Conservation (phyloP, 2,888 invertebrate species). For the Athripsodes cinereus region DNA sequence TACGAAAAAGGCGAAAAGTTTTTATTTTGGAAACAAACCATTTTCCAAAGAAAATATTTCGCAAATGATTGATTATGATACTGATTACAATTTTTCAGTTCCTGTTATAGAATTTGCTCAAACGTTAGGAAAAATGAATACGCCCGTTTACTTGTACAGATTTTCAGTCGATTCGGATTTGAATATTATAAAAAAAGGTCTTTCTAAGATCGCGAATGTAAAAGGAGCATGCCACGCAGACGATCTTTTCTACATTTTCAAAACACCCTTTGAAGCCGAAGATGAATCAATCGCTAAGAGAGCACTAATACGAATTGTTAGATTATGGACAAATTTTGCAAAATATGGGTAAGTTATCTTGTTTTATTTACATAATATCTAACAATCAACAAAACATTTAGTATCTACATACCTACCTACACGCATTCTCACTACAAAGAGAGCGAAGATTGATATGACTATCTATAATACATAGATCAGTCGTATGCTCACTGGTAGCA, state of each 20-base stretch:
- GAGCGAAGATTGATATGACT: too few relatives aligned
- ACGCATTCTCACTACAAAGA: too few relatives aligned
- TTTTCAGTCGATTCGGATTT: constrained; percentile 20
- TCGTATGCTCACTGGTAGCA: too few relatives aligned
- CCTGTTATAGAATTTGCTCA: constrained; percentile 15
- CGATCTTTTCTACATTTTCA: constrained; percentile 25
- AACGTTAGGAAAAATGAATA: neutral
- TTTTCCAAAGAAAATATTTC: constrained; percentile 31
- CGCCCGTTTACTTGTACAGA: constrained; percentile 20
- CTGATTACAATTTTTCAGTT: constrained; percentile 16
- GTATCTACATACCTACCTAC: too few relatives aligned
- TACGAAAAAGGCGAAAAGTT: constrained; percentile 36
- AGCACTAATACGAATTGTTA: constrained; percentile 19
- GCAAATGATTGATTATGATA: constrained; percentile 17
- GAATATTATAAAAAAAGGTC: constrained; percentile 12
- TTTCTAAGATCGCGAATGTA: neutral
- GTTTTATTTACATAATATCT: neutral
- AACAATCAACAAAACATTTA: neutral
- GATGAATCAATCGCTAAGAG: constrained; percentile 9
- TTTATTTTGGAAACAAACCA: constrained; percentile 37
- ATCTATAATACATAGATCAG: neutral
- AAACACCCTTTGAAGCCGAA: constrained; percentile 15
- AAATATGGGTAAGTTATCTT: constrained; percentile 25
- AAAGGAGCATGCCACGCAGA: constrained; percentile 22
- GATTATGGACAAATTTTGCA: constrained; percentile 29